These are phyloP conservation scores for Listronotus oregonensis DNA, from an alignment of 1,140 invertebrate genomes.

Conservation along the genomic window DNA sequence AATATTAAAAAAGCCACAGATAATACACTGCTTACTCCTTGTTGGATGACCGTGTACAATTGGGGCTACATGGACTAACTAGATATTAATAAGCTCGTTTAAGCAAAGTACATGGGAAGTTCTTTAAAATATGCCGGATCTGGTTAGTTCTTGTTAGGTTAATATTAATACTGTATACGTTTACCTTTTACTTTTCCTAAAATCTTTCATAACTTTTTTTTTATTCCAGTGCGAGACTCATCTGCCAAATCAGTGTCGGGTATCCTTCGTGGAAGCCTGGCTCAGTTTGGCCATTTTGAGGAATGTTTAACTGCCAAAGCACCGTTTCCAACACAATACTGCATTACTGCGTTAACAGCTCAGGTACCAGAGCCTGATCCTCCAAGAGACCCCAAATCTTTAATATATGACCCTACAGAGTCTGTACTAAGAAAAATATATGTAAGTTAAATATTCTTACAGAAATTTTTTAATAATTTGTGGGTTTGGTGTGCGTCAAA, in stretches of 20 bases:
- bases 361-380: slow-evolving; percentile 52
- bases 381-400: slow-evolving; percentile 49
- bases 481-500: too few relatives aligned
- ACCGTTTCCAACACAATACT: slow-evolving; percentile 60
- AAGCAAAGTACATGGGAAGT: too few relatives aligned
- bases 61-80: too few relatives aligned
- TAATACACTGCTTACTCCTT: too few relatives aligned
- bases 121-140: too few relatives aligned
- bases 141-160: too few relatives aligned
- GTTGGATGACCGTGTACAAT: too few relatives aligned
- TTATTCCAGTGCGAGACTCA: slow-evolving; percentile 62
- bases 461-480: too few relatives aligned
- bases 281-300: slow-evolving; percentile 66
- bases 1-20: too few relatives aligned
- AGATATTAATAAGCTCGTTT: too few relatives aligned
- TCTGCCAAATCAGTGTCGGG: slow-evolving; percentile 63
- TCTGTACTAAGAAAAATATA: slow-evolving; percentile 59
- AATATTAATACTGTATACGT: too few relatives aligned
- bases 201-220: not conserved
- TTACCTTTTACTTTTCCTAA: too few relatives aligned
- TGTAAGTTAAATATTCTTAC: slow-evolving; percentile 51
- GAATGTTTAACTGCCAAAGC: slow-evolving; percentile 60
- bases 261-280: slow-evolving; percentile 60
- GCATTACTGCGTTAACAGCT: slow-evolving; percentile 57
- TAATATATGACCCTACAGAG: slow-evolving; percentile 55